Evolutionary conservation across 1,140 invertebrate species (phyloP).

Genomic region (Leptonema lineaticorne): DNA sequence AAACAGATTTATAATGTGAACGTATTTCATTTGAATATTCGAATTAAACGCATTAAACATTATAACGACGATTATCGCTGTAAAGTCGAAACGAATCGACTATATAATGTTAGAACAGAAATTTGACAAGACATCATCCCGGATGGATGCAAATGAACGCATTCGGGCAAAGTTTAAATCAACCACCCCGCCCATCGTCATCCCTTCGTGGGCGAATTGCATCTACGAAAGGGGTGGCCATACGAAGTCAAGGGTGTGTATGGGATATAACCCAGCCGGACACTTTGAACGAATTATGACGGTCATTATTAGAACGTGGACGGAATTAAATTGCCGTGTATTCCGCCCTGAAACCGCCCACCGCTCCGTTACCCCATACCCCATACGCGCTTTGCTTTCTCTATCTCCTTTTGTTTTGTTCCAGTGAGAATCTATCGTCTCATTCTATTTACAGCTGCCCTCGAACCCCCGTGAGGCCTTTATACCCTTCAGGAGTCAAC

Average conservation of each 20-base stretch:
- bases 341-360: conserved; percentile 25
- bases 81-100: no score
- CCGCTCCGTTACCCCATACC: background rate
- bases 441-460: conserved; percentile 24
- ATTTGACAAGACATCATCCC: background rate
- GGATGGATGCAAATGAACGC: conserved; percentile 1
- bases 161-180: conserved; percentile 27
- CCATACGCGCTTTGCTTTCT: no score
- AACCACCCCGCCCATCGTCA: background rate
- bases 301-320: conserved; percentile 61
- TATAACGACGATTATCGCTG: no score
- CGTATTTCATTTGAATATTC: no score
- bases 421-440: no score
- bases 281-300: conserved; percentile 62
- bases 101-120: no score
- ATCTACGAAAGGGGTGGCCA: conserved; percentile 16
- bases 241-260: conserved; percentile 33
- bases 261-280: conserved; percentile 55
- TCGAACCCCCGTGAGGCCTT: background rate
- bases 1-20: no score
- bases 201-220: background rate
- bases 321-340: conserved; percentile 59
- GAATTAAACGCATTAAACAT: no score
- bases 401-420: no score
- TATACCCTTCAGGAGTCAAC: background rate